Evolutionary conservation across 2,113 vertebrate genomes (phyloP), one percentile per base, ranked within the genome.

Genomic region (Tachysurus vachellii): DNA sequence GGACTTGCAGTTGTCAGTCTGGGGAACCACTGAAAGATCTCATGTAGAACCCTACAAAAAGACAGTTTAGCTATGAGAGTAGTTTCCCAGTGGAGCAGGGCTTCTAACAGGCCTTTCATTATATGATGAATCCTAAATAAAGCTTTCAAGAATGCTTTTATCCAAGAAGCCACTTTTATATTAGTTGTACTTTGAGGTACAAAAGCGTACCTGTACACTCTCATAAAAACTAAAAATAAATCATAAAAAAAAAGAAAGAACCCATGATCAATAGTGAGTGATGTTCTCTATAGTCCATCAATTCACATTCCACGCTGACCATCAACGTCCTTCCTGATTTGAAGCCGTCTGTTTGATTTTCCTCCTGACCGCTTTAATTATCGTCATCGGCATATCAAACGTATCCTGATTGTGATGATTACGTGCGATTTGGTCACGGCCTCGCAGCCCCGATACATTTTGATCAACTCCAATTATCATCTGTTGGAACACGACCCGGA

Each of bases 331-430:
- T 5, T 83, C 23, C 21, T 70, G 6, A 80, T 89, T 85, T 44
- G 57, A 54, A 59, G 77, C 47, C 36, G 88, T 89, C 83, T 53
- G 79, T 87, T 50, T 83, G 73, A 87, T 87, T 85, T 84, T 82
- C 68, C 75, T 91, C 85, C 53, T 66, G n/a, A 71, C 73, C 61
- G 61, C 47, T 66, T 75, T 76, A 88, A 90, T 89, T 83, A 89
- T n/a, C 66, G 61, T 88, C 54, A 83, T 86, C 85, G 23, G 17
- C 36, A 23, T 84, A 64, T 88, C 82, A 87, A 62, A 83, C 83
- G 28, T 66, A 17, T 77, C 28, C 84, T 81, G 77, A 85, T 82
- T 82, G 81, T 28, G 62, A 56, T 86, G 73, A 89, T 84, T 89
- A 86, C 59, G 54, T 57, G 82, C 64, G 85, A 80, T 66, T 84